A percentile compares a stretch with the other conserved stretches of the same genome.
These are phyloP conservation scores for Isotomurus palustris DNA, from an alignment of 2,888 invertebrate species.

Conservation along the genomic window DNA sequence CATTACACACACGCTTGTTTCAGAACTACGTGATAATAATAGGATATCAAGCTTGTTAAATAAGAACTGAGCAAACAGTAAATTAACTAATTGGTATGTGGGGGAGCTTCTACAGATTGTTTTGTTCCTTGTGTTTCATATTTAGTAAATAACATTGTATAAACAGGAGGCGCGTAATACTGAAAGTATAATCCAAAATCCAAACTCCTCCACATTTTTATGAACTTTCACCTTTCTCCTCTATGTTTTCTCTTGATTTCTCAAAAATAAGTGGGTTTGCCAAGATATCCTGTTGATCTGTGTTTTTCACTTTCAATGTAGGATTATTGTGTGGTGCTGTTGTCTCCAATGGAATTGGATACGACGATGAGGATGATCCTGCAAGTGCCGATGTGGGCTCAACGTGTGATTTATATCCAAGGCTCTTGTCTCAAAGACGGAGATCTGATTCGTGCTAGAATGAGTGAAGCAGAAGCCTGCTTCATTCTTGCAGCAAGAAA, in stretches of 20 bases:
- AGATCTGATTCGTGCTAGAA: slow-evolving; percentile 88
- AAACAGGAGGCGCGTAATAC: too few species aligned
- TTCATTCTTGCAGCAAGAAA: slow-evolving; percentile 94
- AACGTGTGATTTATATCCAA: slow-evolving; percentile 93
- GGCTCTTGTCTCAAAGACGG: slow-evolving; percentile 95
- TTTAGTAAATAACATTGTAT: too few species aligned
- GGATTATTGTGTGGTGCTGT: slow-evolving; percentile 89
- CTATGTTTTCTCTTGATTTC: neutral
- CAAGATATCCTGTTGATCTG: neutral
- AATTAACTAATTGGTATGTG: too few species aligned
- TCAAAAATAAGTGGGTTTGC: neutral
- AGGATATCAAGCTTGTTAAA: too few species aligned
- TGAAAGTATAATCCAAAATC: too few species aligned
- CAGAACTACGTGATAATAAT: too few species aligned
- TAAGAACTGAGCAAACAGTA: too few species aligned
- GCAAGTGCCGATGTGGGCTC: slow-evolving; percentile 92
- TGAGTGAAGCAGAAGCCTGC: slow-evolving; percentile 96
- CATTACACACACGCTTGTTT: too few species aligned
- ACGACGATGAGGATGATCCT: slow-evolving; percentile 97
- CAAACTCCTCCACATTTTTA: neutral
- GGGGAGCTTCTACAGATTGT: too few species aligned
- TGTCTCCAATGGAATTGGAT: slow-evolving; percentile 96
- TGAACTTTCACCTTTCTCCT: neutral
- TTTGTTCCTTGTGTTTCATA: too few species aligned
- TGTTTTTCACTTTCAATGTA: too few species aligned